Evolutionary conservation across 2,797 vertebrate species (phyloP).

Genomic region (Leptodactylus fallax): DNA sequence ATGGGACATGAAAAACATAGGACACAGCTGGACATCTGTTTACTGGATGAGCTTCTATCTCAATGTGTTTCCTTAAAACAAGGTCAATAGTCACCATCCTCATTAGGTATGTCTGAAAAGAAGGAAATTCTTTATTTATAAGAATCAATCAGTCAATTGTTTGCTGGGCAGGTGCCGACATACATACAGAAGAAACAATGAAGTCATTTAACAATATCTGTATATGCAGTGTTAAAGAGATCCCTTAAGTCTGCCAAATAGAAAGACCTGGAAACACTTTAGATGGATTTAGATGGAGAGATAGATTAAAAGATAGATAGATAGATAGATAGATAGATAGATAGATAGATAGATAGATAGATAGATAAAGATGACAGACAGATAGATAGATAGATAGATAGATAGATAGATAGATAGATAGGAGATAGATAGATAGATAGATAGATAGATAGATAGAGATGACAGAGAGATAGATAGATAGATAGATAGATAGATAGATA

Average conservation of each 20-base stretch:
- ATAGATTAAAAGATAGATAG: not conserved
- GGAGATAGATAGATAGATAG: not conserved
- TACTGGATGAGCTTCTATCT: not conserved
- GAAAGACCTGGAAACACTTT: not conserved
- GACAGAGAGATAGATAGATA: not conserved
- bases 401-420: not conserved
- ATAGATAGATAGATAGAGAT: not conserved
- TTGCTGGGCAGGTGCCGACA: not conserved
- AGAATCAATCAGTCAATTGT: constrained; percentile 14
- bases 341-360: not conserved
- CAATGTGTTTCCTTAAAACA: constrained; percentile 28
- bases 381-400: not conserved
- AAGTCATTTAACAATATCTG: not conserved
- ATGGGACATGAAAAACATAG: not conserved
- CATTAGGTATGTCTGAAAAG: constrained; percentile 4
- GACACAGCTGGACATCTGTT: constrained; percentile 24
- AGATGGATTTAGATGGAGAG: not conserved
- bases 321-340: not conserved
- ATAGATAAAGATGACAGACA: not conserved
- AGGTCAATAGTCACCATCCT: not conserved
- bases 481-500: not conserved
- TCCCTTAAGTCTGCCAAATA: not conserved
- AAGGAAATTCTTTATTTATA: constrained; percentile 26
- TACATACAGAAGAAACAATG: not conserved
- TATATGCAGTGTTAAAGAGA: not conserved